Percentiles rank a stretch among this genome's conserved stretches.
Conservation (phyloP, 2,797 vertebrate genomes). For the Sebastes melanostomus region DNA sequence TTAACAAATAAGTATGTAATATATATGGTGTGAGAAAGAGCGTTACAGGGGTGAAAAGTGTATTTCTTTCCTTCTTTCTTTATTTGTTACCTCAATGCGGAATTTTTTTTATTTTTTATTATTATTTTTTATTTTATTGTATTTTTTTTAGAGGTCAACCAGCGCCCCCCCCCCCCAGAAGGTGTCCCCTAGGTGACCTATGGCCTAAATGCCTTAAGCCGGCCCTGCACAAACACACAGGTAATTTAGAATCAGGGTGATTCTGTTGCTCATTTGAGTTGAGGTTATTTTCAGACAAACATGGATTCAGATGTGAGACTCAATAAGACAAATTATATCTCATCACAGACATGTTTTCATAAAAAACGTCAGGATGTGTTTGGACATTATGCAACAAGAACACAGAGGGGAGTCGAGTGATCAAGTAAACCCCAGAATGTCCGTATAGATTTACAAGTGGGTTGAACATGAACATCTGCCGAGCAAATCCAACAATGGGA, state of each 20-base stretch:
- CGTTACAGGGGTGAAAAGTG: no score
- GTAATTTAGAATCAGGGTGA: neutral
- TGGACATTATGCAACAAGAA: neutral
- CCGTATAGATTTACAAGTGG: constrained; percentile 37
- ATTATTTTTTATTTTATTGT: no score
- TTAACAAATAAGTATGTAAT: no score
- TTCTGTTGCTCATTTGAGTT: neutral
- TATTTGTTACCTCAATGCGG: no score
- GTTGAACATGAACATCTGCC: constrained; percentile 45
- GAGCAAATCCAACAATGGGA: constrained; percentile 23
- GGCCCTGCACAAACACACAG: neutral
- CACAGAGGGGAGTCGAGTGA: constrained; percentile 14
- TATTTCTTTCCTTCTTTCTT: no score
- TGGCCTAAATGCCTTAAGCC: no score
- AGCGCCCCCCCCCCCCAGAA: no score
- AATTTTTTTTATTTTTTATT: no score
- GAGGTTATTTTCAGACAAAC: neutral
- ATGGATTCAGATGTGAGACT: neutral
- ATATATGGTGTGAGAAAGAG: no score
- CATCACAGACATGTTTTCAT: neutral
- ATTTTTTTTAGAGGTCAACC: no score
- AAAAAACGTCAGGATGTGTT: neutral
- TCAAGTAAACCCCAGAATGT: constrained; percentile 26
- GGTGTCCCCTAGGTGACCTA: no score
- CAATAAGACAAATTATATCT: neutral